Conservation (phyloP, 2,888 invertebrate species). For the Alloscopus bannaensis region DNA sequence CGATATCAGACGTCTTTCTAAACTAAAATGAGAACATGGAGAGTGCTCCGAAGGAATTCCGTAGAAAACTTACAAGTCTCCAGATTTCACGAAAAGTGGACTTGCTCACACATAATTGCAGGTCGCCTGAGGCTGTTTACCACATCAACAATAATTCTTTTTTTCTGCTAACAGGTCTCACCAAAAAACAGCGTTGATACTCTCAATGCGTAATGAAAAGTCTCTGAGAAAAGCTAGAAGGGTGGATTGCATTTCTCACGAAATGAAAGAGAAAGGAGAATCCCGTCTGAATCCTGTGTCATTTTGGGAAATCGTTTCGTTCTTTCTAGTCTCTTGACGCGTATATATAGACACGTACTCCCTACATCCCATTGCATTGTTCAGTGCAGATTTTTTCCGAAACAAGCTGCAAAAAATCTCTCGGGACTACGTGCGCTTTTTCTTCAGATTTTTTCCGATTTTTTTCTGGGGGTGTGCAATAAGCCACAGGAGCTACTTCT, state of each 20-base stretch:
- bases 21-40: too few species aligned
- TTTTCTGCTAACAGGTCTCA: conserved; percentile 12
- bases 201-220: too few species aligned
- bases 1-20: too few species aligned
- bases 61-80: too few species aligned
- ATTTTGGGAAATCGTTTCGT: conserved; percentile 44
- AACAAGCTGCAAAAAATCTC: too few species aligned
- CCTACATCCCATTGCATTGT: too few species aligned
- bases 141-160: conserved; percentile 26
- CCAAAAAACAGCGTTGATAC: conserved; percentile 18
- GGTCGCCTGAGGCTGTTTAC: conserved; percentile 50
- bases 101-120: conserved; percentile 60
- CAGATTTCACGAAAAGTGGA: too few species aligned
- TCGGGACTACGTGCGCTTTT: too few species aligned
- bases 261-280: conserved; percentile 8
- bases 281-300: conserved; percentile 47
- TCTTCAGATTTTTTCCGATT: conserved; percentile 52
- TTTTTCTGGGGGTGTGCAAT: too few species aligned
- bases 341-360: too few species aligned
- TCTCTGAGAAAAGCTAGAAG: conserved; percentile 27
- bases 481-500: too few species aligned
- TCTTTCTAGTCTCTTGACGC: conserved; percentile 39
- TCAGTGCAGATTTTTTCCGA: conserved; percentile 43
- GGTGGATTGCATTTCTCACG: conserved; percentile 43
- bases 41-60: conserved; percentile 63